A percentile compares a stretch with the other conserved stretches of the same genome.
These are phyloP conservation scores for Lepidocyrtinus sp. DNA, from an alignment of 2,888 invertebrate genomes.

Conservation along the genomic window DNA sequence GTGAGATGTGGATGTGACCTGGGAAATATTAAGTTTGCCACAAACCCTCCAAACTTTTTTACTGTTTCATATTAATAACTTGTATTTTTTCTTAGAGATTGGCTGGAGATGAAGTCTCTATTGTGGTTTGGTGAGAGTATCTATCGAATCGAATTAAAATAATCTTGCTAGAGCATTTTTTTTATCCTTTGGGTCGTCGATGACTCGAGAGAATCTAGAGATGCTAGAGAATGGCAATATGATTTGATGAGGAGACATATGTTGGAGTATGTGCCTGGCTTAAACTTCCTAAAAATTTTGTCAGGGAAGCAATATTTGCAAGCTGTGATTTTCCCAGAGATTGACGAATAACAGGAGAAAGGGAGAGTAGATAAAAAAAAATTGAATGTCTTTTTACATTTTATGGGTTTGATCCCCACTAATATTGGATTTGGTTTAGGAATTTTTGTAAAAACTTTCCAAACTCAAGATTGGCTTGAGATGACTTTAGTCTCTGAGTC, in stretches of 20 bases:
- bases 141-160: too few species aligned
- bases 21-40: conserved; percentile 18
- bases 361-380: conserved; percentile 49
- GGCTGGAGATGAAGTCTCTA: too few species aligned
- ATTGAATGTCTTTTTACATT: conserved; percentile 56
- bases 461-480: conserved; percentile 8
- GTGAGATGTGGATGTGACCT: conserved; percentile 21
- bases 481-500: not conserved
- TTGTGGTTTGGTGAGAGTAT: too few species aligned
- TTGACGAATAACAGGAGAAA: conserved; percentile 39
- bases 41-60: not conserved
- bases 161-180: too few species aligned
- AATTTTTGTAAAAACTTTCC: conserved; percentile 42
- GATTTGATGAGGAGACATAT: conserved; percentile 56
- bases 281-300: too few species aligned
- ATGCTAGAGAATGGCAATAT: conserved; percentile 54
- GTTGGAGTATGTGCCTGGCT: conserved; percentile 46
- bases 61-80: conserved; percentile 61
- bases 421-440: conserved; percentile 33
- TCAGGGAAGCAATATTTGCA: conserved; percentile 31
- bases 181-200: too few species aligned
- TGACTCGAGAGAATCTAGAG: conserved; percentile 45
- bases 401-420: conserved; percentile 46
- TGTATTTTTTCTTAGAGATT: conserved; percentile 49
- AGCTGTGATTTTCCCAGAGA: conserved; percentile 35